A percentile compares a stretch with the other conserved stretches of the same genome.
Conservation (phyloP, 1,140 invertebrate species). For the Cydia amplana region DNA sequence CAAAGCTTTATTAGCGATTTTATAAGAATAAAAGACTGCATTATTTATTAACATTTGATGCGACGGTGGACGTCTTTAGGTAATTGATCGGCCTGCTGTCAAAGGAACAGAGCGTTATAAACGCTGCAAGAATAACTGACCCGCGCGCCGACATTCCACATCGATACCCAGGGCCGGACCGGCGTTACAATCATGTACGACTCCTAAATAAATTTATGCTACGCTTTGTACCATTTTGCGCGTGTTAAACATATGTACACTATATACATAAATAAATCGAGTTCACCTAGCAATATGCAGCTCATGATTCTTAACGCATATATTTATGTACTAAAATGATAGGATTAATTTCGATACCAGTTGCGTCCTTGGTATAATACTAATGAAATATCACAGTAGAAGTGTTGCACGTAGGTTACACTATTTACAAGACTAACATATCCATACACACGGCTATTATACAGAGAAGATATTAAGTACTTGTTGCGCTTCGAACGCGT, state of each 20-base stretch:
- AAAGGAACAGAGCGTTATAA: not conserved
- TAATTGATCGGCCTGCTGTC: not conserved
- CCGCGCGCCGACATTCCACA: conserved; percentile 9
- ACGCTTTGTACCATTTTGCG: conserved; percentile 41
- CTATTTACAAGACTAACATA: conserved; percentile 30
- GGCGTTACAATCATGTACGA: conserved; percentile 3
- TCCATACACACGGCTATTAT: conserved; percentile 11
- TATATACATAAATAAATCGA: conserved; percentile 55
- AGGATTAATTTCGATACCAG: conserved; percentile 27
- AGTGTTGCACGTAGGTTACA: conserved; percentile 20
- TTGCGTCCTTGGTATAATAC: conserved; percentile 1
- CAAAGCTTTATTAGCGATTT: not conserved
- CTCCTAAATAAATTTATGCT: conserved; percentile 26
- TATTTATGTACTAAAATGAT: conserved; percentile 23
- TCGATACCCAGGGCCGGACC: not conserved
- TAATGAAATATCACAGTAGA: conserved; percentile 31
- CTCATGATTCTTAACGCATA: conserved; percentile 27
- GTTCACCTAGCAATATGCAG: conserved; percentile 33
- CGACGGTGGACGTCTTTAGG: not conserved
- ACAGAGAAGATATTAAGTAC: conserved; percentile 5
- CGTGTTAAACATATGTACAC: conserved; percentile 57
- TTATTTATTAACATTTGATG: too few species aligned
- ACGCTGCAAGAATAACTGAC: not conserved
- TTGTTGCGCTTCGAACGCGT: conserved; percentile 7
- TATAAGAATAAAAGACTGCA: not conserved